Percentiles rank a stretch among this genome's conserved stretches.
Conservation (phyloP, 2,797 vertebrate species). For the Peromyscus attwateri region DNA sequence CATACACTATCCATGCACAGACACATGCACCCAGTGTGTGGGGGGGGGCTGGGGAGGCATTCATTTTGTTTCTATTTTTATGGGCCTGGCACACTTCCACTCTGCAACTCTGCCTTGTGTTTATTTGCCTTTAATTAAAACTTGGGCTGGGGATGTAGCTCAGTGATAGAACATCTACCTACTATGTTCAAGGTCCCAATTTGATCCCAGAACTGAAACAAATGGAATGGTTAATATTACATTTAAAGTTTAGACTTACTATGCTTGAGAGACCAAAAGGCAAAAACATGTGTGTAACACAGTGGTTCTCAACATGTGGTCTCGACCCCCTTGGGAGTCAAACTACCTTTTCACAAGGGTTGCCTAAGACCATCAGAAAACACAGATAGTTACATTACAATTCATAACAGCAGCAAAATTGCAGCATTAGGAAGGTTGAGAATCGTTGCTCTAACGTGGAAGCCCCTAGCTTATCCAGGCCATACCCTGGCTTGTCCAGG, state of each 20-base stretch:
- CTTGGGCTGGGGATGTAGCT: not conserved
- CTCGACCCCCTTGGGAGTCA: not conserved
- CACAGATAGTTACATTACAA: not conserved
- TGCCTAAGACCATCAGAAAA: not conserved
- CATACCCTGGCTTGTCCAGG: not conserved
- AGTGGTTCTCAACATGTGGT: not conserved
- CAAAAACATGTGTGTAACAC: not conserved
- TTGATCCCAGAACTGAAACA: not conserved
- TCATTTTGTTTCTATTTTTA: not conserved
- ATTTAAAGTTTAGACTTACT: not conserved
- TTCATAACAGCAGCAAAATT: not conserved
- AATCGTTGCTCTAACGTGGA: not conserved
- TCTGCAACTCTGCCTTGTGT: not conserved
- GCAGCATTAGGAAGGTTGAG: not conserved
- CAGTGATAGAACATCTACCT: not conserved
- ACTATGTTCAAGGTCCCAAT: not conserved
- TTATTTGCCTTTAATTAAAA: not conserved
- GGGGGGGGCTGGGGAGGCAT: not conserved
- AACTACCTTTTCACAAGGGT: not conserved
- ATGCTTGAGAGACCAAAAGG: not conserved
- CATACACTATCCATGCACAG: not conserved
- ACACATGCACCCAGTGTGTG: not conserved
- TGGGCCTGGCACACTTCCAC: not conserved
- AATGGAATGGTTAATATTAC: not conserved
- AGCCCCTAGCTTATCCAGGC: not conserved